A percentile compares a stretch with the other conserved stretches of the same genome.
phyloP scores from a whole-genome alignment of 1,140 invertebrate species.

The Aplysia californica region DNA sequence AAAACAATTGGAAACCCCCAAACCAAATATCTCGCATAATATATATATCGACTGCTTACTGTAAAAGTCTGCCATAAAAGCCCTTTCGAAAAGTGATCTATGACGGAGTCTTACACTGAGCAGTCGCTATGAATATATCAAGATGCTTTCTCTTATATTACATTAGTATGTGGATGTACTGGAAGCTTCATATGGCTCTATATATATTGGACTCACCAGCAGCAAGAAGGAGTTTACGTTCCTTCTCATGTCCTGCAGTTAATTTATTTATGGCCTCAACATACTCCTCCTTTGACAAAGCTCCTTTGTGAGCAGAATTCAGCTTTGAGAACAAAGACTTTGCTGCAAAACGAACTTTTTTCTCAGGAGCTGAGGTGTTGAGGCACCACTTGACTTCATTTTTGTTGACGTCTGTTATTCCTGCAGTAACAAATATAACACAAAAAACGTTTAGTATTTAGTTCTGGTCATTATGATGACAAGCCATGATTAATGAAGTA shows the following conservation, averaged over 20 bases:
- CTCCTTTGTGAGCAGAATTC: slow-evolving; percentile 51
- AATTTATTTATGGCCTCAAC: slow-evolving; percentile 50
- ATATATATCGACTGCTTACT: neutral
- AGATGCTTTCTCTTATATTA: neutral
- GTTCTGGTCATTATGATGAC: no score
- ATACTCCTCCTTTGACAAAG: slow-evolving; percentile 72
- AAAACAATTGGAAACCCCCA: no score
- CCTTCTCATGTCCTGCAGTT: slow-evolving; percentile 39
- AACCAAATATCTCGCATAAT: no score
- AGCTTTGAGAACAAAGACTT: slow-evolving; percentile 78
- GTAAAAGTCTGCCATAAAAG: neutral
- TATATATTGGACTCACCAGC: slow-evolving; percentile 49
- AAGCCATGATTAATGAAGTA: neutral
- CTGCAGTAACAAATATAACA: slow-evolving; percentile 29
- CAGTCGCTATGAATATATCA: no score
- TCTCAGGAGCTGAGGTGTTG: slow-evolving; percentile 85
- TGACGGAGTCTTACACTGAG: no score
- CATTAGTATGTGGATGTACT: neutral
- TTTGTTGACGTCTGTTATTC: slow-evolving; percentile 48
- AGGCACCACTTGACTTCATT: slow-evolving; percentile 84
- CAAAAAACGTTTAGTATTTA: neutral
- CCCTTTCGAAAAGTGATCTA: neutral
- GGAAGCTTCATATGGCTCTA: neutral
- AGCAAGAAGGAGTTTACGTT: slow-evolving; percentile 52
- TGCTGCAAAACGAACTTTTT: slow-evolving; percentile 85